These are phyloP conservation scores for Hypena proboscidalis DNA, from an alignment of 2,888 invertebrate genomes.

Conservation along the genomic window DNA sequence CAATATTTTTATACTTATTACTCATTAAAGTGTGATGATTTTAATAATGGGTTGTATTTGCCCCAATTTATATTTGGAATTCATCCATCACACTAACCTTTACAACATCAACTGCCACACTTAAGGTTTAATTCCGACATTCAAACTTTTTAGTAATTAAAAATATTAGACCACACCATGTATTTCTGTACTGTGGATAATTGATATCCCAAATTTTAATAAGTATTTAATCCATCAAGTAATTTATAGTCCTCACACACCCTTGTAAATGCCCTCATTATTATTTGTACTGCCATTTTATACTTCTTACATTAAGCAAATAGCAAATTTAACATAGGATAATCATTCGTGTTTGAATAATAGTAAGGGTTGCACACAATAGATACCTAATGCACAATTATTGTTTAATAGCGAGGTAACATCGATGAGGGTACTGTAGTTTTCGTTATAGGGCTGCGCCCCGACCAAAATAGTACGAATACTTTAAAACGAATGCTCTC, in stretches of 20 bases:
- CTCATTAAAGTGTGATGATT: slow-evolving; percentile 14
- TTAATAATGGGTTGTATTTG: slow-evolving; percentile 8
- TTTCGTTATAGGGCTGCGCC: too few relatives aligned
- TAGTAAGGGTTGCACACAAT: slow-evolving; percentile 40
- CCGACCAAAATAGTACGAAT: too few relatives aligned
- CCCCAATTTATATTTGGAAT: slow-evolving; percentile 8
- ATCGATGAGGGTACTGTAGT: too few relatives aligned
- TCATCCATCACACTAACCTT: neutral
- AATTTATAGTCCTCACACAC: slow-evolving; percentile 20
- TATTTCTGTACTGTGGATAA: too few relatives aligned
- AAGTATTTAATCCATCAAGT: slow-evolving; percentile 1
- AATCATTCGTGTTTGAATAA: slow-evolving; percentile 40
- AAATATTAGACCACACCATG: too few relatives aligned
- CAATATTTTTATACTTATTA: slow-evolving; percentile 20
- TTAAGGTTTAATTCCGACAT: neutral
- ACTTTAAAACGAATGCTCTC: too few relatives aligned
- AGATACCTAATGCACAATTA: slow-evolving; percentile 33
- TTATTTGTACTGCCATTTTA: slow-evolving; percentile 51
- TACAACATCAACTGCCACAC: neutral
- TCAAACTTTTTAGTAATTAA: too few relatives aligned
- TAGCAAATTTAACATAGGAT: slow-evolving; percentile 36
- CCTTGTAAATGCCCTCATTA: slow-evolving; percentile 44
- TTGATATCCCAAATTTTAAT: neutral
- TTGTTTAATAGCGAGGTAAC: slow-evolving; percentile 15
- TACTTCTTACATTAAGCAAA: slow-evolving; percentile 42